Base-by-base conservation (phyloP, 2,888 invertebrate species). In the Colletes collaris region DNA sequence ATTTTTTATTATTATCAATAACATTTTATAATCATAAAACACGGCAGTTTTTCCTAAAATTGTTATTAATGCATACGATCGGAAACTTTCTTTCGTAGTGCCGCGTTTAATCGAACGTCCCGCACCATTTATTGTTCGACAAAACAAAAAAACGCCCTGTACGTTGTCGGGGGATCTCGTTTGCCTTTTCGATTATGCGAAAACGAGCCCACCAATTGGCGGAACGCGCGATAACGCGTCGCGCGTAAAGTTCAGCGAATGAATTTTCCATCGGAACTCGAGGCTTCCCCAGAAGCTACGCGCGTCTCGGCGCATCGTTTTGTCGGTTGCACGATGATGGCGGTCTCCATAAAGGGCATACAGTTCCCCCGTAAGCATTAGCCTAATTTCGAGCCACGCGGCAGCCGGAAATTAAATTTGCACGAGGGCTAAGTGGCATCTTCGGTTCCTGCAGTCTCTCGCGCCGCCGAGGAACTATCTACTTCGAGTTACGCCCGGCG, bases 351-450 rank as follows among this genome's bases (percentile, higher is more conserved):
- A 58, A 58, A 46, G 58, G 58, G 46, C 56, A 35, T 49, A 56
- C 56, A 49, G 67, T 53, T 60, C 44, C 53, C 27, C 64, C 63
- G 56, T 46, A 46, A 49, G 82, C 77, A 74, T 75, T 81, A 81
- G 62, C 81, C 85, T 79, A 88, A 88, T 87, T 88, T 85, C 71
- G 64, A 71, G 69, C 58, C 65, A 50, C 78, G 60, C 67, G 60
- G 78, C 62, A 79, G 78, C 62, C 67, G 68, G 79, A 76, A 85
- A 87, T 87, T 87, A 87, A 87, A 87, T 87, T 87, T 87, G 80
- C 87, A 87, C 77, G 81, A 88, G 81, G 77, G 77, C 88, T 87
- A 87, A 87, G 87, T 87, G 88, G 86, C 77, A 75, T 85, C 81
- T 82, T 84, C 83, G 81, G 88, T 86, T 82, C 87, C 67, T 65